Percentiles rank a stretch among this genome's conserved stretches.
phyloP scores from a whole-genome alignment of 2,888 invertebrate species.

The Terebella lapidaria region DNA sequence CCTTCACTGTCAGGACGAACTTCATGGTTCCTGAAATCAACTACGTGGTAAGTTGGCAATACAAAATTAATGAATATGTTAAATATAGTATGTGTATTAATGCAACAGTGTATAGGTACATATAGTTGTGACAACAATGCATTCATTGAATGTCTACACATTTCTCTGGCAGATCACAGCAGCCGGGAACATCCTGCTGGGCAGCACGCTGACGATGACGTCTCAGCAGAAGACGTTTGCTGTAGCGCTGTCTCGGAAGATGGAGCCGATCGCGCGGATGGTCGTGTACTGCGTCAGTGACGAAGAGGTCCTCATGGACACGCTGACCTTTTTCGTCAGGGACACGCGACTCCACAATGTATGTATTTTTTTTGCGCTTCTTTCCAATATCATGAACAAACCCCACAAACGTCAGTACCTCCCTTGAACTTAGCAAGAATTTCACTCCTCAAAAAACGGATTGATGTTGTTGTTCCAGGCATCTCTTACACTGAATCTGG shows the following conservation, averaged over 20 bases:
- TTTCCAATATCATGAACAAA: background rate
- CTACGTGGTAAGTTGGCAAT: conserved; percentile 61
- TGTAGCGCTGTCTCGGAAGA: conserved; percentile 56
- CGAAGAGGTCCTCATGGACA: conserved; percentile 81
- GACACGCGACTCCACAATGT: conserved; percentile 65
- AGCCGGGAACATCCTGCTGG: conserved; percentile 79
- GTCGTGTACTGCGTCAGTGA: conserved; percentile 73
- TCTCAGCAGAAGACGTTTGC: conserved; percentile 49
- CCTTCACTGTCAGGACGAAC: conserved; percentile 86
- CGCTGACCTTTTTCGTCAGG: conserved; percentile 86
- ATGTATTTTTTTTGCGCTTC: background rate
- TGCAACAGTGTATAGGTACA: too few species aligned
- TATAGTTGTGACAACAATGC: too few species aligned
- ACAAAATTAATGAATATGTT: background rate
- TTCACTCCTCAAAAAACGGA: background rate
- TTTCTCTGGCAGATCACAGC: conserved; percentile 64
- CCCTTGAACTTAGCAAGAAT: too few species aligned
- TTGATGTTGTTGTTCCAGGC: background rate
- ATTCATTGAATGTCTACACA: too few species aligned
- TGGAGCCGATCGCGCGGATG: conserved; percentile 80
- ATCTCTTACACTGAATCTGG: conserved; percentile 67
- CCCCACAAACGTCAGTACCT: background rate
- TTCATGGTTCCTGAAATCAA: conserved; percentile 81
- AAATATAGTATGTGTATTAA: too few species aligned
- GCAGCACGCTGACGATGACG: conserved; percentile 75